A percentile compares a stretch with the other conserved stretches of the same genome.
Conservation (phyloP, 2,113 vertebrate genomes). For the Cyprinus carpio region DNA sequence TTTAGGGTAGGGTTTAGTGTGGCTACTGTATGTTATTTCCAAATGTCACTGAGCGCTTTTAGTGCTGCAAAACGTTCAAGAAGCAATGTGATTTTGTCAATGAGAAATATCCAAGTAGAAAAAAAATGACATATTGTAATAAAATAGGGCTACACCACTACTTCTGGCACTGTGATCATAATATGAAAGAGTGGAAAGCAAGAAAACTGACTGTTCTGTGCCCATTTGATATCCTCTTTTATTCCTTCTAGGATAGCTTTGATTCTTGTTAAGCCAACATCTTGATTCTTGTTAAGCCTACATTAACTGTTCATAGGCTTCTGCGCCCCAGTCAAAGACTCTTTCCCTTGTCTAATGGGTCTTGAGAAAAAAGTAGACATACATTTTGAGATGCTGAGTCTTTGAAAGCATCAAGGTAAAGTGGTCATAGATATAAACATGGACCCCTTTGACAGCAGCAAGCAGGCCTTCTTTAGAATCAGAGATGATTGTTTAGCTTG, state of each 20-base stretch:
- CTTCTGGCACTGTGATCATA: not conserved
- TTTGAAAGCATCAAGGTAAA: slow-evolving; percentile 33
- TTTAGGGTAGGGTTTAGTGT: not conserved
- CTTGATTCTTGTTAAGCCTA: slow-evolving; percentile 23
- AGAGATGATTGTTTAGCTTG: not conserved
- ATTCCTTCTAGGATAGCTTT: not conserved
- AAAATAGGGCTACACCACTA: not conserved
- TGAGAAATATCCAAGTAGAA: not conserved
- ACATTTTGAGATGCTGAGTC: slow-evolving; percentile 2
- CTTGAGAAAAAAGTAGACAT: slow-evolving; percentile 17
- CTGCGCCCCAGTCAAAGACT: not conserved
- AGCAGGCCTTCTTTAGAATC: not conserved
- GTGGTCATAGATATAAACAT: not conserved
- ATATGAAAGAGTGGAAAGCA: not conserved
- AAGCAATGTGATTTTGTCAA: not conserved
- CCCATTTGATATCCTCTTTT: slow-evolving; percentile 1
- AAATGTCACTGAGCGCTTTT: not conserved
- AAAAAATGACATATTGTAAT: not conserved
- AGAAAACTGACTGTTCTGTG: not conserved
- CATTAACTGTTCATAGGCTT: not conserved
- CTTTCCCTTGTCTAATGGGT: slow-evolving; percentile 5
- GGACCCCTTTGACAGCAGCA: not conserved
- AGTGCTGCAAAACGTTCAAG: not conserved
- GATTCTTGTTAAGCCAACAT: slow-evolving; percentile 18
- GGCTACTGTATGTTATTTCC: not conserved